phyloP scores from a whole-genome alignment of 2,888 invertebrate genomes.

The Drosophila falleni region DNA sequence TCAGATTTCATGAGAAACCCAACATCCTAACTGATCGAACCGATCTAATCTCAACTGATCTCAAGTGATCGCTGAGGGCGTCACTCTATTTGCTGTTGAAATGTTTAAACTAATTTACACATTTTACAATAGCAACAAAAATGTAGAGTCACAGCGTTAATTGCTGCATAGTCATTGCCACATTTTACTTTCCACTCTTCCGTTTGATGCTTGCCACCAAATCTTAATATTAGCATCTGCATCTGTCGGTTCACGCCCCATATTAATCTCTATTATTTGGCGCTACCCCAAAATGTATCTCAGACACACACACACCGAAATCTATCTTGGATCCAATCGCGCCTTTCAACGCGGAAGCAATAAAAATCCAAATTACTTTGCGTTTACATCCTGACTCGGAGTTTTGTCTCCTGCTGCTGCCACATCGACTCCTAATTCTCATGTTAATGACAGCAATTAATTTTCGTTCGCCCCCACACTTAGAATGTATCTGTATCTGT shows the following conservation, averaged over 20 bases:
- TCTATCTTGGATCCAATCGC: constrained; percentile 29
- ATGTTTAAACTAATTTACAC: constrained; percentile 78
- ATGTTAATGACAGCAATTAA: constrained; percentile 78
- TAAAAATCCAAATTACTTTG: constrained; percentile 79
- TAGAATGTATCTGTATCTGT: constrained; percentile 8
- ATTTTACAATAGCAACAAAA: constrained; percentile 56
- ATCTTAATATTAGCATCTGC: constrained; percentile 37
- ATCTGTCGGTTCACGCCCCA: constrained; percentile 63
- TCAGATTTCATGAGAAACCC: constrained; percentile 65
- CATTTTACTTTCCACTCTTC: neutral
- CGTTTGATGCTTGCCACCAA: neutral
- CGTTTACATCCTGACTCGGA: constrained; percentile 70
- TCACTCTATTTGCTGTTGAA: constrained; percentile 66
- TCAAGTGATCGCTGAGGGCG: constrained; percentile 48
- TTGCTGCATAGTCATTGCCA: constrained; percentile 65
- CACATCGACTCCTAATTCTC: constrained; percentile 53
- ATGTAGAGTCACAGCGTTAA: constrained; percentile 72
- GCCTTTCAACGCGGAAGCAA: constrained; percentile 78
- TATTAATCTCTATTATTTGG: constrained; percentile 76
- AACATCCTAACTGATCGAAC: constrained; percentile 1
- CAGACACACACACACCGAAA: constrained; percentile 19
- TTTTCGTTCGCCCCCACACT: constrained; percentile 53
- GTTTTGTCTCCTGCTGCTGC: constrained; percentile 22
- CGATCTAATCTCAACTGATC: constrained; percentile 27
- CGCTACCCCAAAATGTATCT: constrained; percentile 23